A percentile compares a stretch with the other conserved stretches of the same genome.
These are phyloP conservation scores for Eublepharis macularius DNA, from an alignment of 2,113 vertebrate species.

Conservation along the genomic window DNA sequence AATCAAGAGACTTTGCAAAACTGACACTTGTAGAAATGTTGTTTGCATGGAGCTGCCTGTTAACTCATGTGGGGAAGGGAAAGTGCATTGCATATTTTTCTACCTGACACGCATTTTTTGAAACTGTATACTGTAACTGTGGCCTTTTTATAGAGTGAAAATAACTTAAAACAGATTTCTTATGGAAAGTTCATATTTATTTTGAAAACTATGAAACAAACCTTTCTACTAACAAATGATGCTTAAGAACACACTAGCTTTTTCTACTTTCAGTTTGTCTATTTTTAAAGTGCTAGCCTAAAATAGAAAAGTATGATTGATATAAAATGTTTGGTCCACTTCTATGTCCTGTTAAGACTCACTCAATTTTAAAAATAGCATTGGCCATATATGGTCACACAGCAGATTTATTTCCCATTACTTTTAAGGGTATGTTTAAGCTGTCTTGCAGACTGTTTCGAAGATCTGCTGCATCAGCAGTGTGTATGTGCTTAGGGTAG, in stretches of 20 bases:
- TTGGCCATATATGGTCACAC: neutral
- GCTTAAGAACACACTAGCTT: constrained; percentile 32
- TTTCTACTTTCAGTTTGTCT: constrained; percentile 24
- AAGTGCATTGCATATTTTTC: constrained; percentile 40
- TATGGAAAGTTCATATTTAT: constrained; percentile 36
- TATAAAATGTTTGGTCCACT: neutral
- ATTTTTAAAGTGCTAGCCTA: neutral
- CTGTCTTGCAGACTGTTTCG: neutral
- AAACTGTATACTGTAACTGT: constrained; percentile 45
- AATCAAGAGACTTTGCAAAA: constrained; percentile 35
- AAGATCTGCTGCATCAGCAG: neutral
- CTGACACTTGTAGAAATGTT: constrained; percentile 41
- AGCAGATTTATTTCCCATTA: neutral
- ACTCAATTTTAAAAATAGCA: neutral
- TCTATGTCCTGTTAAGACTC: neutral
- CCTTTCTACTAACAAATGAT: neutral
- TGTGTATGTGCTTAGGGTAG: neutral
- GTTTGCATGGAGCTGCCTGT: constrained; percentile 32
- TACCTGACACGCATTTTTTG: constrained; percentile 41
- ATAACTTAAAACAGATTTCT: constrained; percentile 42
- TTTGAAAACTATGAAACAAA: constrained; percentile 43
- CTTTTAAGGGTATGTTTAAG: neutral
- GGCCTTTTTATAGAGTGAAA: constrained; percentile 53
- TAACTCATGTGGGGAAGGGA: constrained; percentile 32
- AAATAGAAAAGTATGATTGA: neutral